A percentile compares a stretch with the other conserved stretches of the same genome.
phyloP scores from a whole-genome alignment of 1,140 invertebrate species.

The Melitaea cinxia region DNA sequence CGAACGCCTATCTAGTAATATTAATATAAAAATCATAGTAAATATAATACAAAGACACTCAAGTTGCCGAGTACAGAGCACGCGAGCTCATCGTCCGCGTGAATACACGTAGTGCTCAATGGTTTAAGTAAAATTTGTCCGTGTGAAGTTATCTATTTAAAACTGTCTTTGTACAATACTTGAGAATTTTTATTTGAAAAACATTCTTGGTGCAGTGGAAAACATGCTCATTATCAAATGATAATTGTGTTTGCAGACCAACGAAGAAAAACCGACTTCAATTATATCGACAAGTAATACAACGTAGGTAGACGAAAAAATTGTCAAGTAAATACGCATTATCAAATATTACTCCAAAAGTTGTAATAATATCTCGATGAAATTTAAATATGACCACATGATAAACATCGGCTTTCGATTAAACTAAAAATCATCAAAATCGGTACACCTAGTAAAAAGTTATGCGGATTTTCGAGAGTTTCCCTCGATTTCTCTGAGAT shows the following conservation, averaged over 20 bases:
- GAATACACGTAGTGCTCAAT: constrained; percentile 45
- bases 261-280: too few species aligned
- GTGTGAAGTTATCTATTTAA: constrained; percentile 23
- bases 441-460: too few species aligned
- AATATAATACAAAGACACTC: constrained; percentile 36
- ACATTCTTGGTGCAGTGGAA: constrained; percentile 12
- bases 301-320: too few species aligned
- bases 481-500: too few species aligned
- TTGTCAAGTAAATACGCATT: too few species aligned
- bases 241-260: too few species aligned
- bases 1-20: constrained; percentile 25
- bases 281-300: too few species aligned
- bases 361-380: neutral
- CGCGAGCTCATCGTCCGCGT: constrained; percentile 34
- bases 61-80: constrained; percentile 36
- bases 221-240: constrained; percentile 2
- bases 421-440: too few species aligned
- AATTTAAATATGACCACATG: too few species aligned
- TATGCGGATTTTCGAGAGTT: too few species aligned
- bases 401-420: too few species aligned
- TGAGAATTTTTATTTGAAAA: constrained; percentile 14
- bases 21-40: constrained; percentile 32
- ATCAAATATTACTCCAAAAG: too few species aligned
- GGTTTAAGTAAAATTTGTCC: constrained; percentile 42
- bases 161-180: constrained; percentile 15